Evolutionary conservation across 2,797 vertebrate genomes (phyloP).

Genomic region (Rhyacichthys aspro): DNA sequence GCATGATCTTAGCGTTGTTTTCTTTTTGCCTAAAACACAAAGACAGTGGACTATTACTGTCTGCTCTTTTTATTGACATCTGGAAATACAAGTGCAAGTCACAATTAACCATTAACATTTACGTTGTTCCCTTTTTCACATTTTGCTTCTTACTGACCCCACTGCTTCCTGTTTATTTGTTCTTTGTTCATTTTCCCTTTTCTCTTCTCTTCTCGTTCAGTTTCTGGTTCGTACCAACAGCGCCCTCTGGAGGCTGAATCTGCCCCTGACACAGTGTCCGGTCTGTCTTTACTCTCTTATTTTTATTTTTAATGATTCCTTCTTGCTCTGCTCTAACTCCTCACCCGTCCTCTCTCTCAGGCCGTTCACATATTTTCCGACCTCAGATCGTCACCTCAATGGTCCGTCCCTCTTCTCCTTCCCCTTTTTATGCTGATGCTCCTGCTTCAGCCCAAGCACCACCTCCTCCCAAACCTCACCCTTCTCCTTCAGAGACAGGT

Average conservation of each 20-base stretch:
- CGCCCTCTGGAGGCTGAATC: slow-evolving; percentile 59
- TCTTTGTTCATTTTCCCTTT: slow-evolving; percentile 17
- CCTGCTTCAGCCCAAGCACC: slow-evolving; percentile 24
- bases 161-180: not conserved
- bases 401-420: slow-evolving; percentile 70
- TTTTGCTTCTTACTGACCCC: not conserved
- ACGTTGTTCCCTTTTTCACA: slow-evolving; percentile 11
- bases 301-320: not conserved
- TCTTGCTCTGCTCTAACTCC: not conserved
- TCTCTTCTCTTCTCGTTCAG: slow-evolving; percentile 46
- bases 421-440: slow-evolving; percentile 54
- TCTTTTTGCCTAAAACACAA: too few relatives aligned
- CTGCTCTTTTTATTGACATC: too few relatives aligned
- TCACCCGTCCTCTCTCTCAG: slow-evolving; percentile 29
- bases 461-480: slow-evolving; percentile 31
- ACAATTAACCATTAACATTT: too few relatives aligned
- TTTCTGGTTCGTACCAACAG: slow-evolving; percentile 58
- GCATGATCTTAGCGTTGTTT: too few relatives aligned
- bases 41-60: too few relatives aligned
- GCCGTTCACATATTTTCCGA: slow-evolving; percentile 68
- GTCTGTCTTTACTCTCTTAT: slow-evolving; percentile 43
- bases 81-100: too few relatives aligned
- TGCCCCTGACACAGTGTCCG: slow-evolving; percentile 44
- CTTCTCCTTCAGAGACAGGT: slow-evolving; percentile 61
- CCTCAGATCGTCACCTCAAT: slow-evolving; percentile 71